Conservation (phyloP, 2,797 vertebrate species). For the Leuciscus waleckii region DNA sequence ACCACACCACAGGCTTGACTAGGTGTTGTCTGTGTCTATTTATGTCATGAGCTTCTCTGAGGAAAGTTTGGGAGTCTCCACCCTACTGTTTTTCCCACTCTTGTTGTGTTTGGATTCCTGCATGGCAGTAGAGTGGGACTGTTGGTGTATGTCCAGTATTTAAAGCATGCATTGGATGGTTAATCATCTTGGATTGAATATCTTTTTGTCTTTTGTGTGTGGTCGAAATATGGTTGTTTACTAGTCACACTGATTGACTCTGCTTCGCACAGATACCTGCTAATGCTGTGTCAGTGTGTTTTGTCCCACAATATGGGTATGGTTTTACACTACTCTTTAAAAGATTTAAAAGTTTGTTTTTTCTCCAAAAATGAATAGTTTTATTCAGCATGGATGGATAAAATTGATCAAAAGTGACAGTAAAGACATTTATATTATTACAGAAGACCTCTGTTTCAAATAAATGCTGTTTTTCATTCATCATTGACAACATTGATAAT, state of each 20-base stretch:
- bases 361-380: background rate
- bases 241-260: background rate
- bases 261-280: background rate
- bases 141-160: background rate
- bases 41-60: constrained; percentile 28
- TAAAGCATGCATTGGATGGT: constrained; percentile 22
- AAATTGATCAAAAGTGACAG: constrained; percentile 2
- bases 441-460: background rate
- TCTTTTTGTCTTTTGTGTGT: constrained; percentile 3
- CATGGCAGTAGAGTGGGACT: background rate
- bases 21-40: constrained; percentile 31
- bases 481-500: background rate
- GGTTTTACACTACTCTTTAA: constrained; percentile 27
- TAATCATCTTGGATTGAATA: background rate
- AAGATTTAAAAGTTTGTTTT: background rate
- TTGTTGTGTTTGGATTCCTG: background rate
- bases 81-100: background rate
- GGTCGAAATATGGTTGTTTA: background rate
- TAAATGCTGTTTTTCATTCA: background rate
- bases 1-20: constrained; percentile 26
- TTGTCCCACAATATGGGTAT: background rate
- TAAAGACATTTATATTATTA: background rate
- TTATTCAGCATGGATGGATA: background rate
- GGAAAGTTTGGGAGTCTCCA: constrained; percentile 13
- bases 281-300: constrained; percentile 12